Evolutionary conservation across 92 coral and sea anemone species (phyloP).

Genomic region (Palythoa heliodiscus): DNA sequence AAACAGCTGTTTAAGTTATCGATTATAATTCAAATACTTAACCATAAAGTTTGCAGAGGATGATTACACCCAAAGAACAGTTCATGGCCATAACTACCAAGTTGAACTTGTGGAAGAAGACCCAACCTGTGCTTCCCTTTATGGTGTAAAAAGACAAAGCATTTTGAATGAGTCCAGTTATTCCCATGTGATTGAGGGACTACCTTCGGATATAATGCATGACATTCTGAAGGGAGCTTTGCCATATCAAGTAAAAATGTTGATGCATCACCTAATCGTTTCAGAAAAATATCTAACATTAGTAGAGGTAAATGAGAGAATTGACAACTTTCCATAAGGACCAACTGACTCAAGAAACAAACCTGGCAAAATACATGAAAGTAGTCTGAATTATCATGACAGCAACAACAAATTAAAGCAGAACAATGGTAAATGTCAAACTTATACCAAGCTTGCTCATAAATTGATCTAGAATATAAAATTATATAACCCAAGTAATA

Average conservation of each 20-base stretch:
- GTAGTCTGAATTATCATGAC: background rate
- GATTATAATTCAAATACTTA: too few species aligned
- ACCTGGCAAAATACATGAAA: slow-evolving; percentile 23
- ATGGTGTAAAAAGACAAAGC: slow-evolving; percentile 57
- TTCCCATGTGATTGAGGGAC: slow-evolving; percentile 67
- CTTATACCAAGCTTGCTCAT: too few species aligned
- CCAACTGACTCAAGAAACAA: slow-evolving; percentile 45
- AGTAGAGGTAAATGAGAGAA: slow-evolving; percentile 41
- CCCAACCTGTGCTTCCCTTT: slow-evolving; percentile 50
- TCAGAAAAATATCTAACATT: slow-evolving; percentile 34
- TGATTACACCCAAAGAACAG: slow-evolving; percentile 49
- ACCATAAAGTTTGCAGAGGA: slow-evolving; percentile 58
- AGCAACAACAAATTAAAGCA: background rate
- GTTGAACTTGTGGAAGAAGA: slow-evolving; percentile 45
- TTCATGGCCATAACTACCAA: slow-evolving; percentile 49
- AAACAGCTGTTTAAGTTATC: too few species aligned
- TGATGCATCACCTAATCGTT: slow-evolving; percentile 36
- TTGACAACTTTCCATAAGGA: slow-evolving; percentile 50
- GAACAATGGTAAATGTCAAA: background rate
- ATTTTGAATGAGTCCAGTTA: slow-evolving; percentile 48
- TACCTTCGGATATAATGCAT: slow-evolving; percentile 70
- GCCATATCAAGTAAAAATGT: slow-evolving; percentile 50
- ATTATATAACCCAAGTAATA: too few species aligned
- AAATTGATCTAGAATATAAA: too few species aligned
- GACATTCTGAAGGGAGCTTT: slow-evolving; percentile 61